Conservation (phyloP, 2,113 vertebrate species). For the Cyphomyrus plagiostoma region DNA sequence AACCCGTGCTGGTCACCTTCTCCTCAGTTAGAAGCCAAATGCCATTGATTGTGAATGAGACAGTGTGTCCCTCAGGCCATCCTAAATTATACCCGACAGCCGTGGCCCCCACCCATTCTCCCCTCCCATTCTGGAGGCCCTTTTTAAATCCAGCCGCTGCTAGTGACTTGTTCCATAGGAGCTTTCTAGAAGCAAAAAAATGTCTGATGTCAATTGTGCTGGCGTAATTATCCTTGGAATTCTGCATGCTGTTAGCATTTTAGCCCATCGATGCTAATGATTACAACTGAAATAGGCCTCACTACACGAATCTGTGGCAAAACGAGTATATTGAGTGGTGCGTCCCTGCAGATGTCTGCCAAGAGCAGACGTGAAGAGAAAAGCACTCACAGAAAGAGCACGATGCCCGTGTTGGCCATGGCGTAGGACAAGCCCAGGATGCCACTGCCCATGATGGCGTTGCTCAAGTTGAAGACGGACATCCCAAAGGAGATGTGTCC, state of each 20-base stretch:
- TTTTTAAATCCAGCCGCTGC: background rate
- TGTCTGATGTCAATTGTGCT: background rate
- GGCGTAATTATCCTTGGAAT: background rate
- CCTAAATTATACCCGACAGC: background rate
- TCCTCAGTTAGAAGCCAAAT: background rate
- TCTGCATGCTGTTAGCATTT: background rate
- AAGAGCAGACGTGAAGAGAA: no score
- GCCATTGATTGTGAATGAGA: background rate
- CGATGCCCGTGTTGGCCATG: slow-evolving; percentile 94
- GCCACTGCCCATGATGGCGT: slow-evolving; percentile 97
- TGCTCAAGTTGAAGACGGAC: slow-evolving; percentile 94
- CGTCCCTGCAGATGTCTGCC: background rate
- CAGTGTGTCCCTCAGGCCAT: background rate
- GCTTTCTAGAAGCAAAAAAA: background rate
- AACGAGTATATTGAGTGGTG: background rate
- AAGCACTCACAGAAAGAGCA: slow-evolving; percentile 82
- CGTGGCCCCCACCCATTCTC: background rate
- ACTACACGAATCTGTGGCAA: background rate
- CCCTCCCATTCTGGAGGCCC: background rate
- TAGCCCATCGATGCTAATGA: background rate
- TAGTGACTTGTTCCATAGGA: background rate
- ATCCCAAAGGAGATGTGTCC: slow-evolving; percentile 88
- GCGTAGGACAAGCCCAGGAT: slow-evolving; percentile 91
- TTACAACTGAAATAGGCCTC: background rate
- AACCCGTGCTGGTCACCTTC: background rate